Evolutionary conservation across 2,113 vertebrate genomes (phyloP).

Genomic region (Emydura subglobosa): DNA sequence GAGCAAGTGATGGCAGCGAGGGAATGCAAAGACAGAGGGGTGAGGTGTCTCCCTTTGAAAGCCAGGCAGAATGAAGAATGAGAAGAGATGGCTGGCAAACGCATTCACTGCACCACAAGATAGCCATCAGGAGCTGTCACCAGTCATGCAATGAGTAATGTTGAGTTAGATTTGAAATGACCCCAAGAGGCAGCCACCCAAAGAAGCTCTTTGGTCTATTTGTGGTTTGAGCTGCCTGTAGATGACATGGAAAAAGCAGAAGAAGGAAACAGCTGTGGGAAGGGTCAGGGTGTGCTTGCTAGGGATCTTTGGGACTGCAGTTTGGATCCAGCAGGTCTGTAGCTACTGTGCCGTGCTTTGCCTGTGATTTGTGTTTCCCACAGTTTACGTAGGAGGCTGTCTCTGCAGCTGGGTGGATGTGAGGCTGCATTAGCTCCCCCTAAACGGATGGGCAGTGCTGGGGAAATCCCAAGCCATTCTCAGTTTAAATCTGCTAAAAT

Average conservation of each 20-base stretch:
- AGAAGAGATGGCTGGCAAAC: not conserved
- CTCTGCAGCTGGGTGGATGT: not conserved
- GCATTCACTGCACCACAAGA: not conserved
- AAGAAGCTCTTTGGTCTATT: not conserved
- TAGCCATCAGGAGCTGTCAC: not conserved
- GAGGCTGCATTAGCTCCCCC: not conserved
- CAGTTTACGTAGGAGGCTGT: not conserved
- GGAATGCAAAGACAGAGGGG: not conserved
- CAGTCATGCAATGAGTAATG: not conserved
- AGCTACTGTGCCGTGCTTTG: not conserved
- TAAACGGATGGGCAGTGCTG: not conserved
- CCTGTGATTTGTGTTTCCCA: not conserved
- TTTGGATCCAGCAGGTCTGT: not conserved
- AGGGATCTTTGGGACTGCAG: not conserved
- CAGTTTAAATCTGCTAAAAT: not conserved
- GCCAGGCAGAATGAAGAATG: not conserved
- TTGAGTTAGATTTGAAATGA: not conserved
- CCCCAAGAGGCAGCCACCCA: not conserved
- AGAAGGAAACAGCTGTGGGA: not conserved
- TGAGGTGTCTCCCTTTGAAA: not conserved
- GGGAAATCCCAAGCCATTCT: not conserved
- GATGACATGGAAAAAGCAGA: not conserved
- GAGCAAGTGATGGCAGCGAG: not conserved
- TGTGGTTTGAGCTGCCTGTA: not conserved
- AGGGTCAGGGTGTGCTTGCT: not conserved